Evolutionary conservation across 1,140 invertebrate species (phyloP).

Genomic region (Eurosta solidaginis): DNA sequence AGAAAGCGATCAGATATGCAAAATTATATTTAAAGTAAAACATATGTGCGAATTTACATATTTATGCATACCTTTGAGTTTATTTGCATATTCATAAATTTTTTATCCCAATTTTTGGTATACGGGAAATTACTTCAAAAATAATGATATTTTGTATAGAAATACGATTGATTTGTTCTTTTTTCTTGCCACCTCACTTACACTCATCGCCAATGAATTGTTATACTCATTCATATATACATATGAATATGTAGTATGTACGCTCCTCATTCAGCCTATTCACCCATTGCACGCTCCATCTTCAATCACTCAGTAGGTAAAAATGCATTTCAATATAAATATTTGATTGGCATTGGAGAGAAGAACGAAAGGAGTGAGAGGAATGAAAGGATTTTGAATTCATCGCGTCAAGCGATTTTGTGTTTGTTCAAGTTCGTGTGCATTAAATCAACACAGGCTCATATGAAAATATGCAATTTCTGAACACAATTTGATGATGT

Average conservation of each 20-base stretch:
- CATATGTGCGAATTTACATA: no score
- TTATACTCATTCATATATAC: no score
- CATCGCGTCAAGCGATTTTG: background rate
- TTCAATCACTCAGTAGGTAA: background rate
- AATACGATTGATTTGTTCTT: no score
- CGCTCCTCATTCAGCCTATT: background rate
- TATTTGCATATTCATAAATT: no score
- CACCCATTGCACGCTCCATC: background rate
- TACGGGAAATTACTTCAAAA: no score
- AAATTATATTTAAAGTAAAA: background rate
- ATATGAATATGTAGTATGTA: no score
- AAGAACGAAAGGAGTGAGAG: background rate
- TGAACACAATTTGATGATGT: background rate
- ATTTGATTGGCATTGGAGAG: background rate
- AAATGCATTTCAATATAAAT: background rate
- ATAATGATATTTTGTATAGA: no score
- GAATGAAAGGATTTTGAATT: background rate
- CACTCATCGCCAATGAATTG: no score
- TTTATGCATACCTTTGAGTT: no score
- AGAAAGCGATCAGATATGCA: constrained; percentile 2
- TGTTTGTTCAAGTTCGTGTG: background rate
- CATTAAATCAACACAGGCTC: background rate
- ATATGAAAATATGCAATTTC: background rate
- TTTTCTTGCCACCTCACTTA: no score
- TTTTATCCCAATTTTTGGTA: no score